Percentiles rank a stretch among this genome's conserved stretches.
Evolutionary conservation across 2,888 invertebrate genomes (phyloP).

Genomic region (Zootermopsis nevadensis): DNA sequence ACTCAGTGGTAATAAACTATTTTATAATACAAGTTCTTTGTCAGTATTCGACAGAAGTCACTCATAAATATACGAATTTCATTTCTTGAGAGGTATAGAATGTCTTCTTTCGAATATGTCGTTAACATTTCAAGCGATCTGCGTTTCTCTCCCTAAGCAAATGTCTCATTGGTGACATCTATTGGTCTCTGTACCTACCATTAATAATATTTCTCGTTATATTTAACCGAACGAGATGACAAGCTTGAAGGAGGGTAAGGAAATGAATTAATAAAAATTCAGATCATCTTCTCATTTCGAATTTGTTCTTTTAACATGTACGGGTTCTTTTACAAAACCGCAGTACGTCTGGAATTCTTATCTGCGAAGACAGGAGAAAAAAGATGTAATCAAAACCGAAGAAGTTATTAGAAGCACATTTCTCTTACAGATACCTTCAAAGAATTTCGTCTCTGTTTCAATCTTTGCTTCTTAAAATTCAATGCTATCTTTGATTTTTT

Average conservation of each 20-base stretch:
- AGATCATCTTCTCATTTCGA: constrained; percentile 13
- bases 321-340: not conserved
- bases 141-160: too few species aligned
- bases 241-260: not conserved
- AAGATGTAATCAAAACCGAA: not conserved
- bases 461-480: not conserved
- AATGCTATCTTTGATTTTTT: not conserved
- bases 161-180: too few species aligned
- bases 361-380: not conserved
- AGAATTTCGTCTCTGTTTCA: not conserved
- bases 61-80: too few species aligned
- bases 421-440: not conserved
- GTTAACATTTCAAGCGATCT: too few species aligned
- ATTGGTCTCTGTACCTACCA: too few species aligned
- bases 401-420: not conserved
- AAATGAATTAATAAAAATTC: not conserved
- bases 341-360: not conserved
- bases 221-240: too few species aligned
- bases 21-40: too few species aligned
- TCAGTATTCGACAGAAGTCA: too few species aligned
- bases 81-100: too few species aligned
- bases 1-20: too few species aligned
- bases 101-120: too few species aligned
- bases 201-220: too few species aligned
- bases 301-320: not conserved